Evolutionary conservation across 2,888 invertebrate genomes (phyloP), one percentile per base, ranked within the genome.

Genomic region (Thysanoteuthis rhombus): DNA sequence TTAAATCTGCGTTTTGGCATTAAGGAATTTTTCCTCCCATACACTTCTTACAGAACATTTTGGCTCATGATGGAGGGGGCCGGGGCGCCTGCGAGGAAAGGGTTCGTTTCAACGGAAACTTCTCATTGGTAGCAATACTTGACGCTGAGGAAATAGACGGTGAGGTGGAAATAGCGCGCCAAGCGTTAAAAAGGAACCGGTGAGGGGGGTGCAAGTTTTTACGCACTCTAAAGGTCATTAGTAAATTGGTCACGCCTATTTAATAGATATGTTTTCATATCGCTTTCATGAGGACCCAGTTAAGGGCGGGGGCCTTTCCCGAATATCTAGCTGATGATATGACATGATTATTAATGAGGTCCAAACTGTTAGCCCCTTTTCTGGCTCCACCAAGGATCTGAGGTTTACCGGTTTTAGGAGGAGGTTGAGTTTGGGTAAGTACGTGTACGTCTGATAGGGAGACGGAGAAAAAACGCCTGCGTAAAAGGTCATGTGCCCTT

Each of bases 201-300:
- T 36, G 36, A 10, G 75, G 75, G n/a, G 19, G 75, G 75, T 16
- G 16, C n/a, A n/a, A 36, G 36, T 1, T 36, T 36, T 75, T n/a
- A 4, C 75, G n/a, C 12, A 75, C n/a, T 75, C 16, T 16, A 75
- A 75, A 75, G 75, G 75, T 75, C 75, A 75, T 75, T n/a, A 75
- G 75, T 75, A 75, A n/a, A 75, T 75, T 75, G 75, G 75, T 75
- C 75, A 75, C 75, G 75, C 75, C 75, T 75, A 75, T 75, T 75
- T 75, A 75, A 75, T 75, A 75, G 75, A 75, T 75, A 75, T 75
- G 75, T 75, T 75, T 75, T 75, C 75, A 75, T 75, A 75, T 75
- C 75, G 75, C n/a, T 75, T 75, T 75, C 36, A 75, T 36, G 19
- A 36, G 75, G 36, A 10, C n/a, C n/a, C 12, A n/a, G 75, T n/a